A percentile compares a stretch with the other conserved stretches of the same genome.
Evolutionary conservation across 1,140 invertebrate species (phyloP).

Genomic region (Zaprionus tsacasi): DNA sequence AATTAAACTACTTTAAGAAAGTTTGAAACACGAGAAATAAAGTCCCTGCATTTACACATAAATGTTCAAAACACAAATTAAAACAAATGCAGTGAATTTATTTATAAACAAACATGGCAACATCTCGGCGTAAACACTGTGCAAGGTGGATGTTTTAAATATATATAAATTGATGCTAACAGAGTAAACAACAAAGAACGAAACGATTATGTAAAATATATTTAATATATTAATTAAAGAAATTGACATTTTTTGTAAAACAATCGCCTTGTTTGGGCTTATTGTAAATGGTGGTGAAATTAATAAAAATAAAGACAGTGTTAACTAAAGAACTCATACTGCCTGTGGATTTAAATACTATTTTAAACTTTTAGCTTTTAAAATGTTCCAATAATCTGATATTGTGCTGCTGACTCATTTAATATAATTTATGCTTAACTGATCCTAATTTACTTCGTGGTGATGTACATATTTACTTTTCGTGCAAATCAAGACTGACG

Average conservation of each 20-base stretch:
- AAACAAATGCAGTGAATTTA: neutral
- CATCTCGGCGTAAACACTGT: neutral
- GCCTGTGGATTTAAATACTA: neutral
- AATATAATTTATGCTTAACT: no score
- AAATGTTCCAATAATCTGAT: no score
- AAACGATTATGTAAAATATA: slow-evolving; percentile 72
- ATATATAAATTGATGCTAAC: slow-evolving; percentile 10
- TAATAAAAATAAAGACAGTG: slow-evolving; percentile 63
- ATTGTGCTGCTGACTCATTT: no score
- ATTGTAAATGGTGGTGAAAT: slow-evolving; percentile 79
- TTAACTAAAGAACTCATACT: slow-evolving; percentile 62
- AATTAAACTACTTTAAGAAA: slow-evolving; percentile 67
- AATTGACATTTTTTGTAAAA: slow-evolving; percentile 62
- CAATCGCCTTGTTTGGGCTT: slow-evolving; percentile 63
- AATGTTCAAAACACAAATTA: neutral
- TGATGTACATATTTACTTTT: neutral
- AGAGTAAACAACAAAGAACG: slow-evolving; percentile 31
- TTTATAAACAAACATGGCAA: neutral
- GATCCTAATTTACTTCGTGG: neutral
- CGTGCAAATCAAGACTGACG: neutral
- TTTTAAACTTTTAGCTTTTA: no score
- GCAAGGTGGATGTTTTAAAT: slow-evolving; percentile 51
- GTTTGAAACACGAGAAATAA: slow-evolving; percentile 32
- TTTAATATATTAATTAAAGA: slow-evolving; percentile 56
- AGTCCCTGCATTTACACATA: slow-evolving; percentile 1